Evolutionary conservation across 2,113 vertebrate genomes (phyloP), one percentile per base, ranked within the genome.

Genomic region (Rhinoptilus africanus): DNA sequence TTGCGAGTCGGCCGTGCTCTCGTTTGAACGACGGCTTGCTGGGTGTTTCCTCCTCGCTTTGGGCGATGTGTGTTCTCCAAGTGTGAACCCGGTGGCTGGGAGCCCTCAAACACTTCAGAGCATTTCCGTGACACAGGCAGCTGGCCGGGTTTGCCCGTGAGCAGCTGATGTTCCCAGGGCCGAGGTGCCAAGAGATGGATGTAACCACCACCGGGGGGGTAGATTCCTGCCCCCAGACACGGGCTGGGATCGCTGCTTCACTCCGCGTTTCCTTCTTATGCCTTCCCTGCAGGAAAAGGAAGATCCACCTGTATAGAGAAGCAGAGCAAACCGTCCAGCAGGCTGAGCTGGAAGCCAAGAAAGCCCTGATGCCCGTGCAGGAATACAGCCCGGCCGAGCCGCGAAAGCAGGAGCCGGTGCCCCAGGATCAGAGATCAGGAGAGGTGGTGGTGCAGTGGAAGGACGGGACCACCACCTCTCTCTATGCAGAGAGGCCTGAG

Each of bases 401-500:
- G 1, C 17, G 11, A 1, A 67, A 37, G n/a, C 89, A 97, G 75
- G 92, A 87, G 24, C 53, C 48, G 21, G 79, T 48, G 22, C 88
- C 87, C 10, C 79, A 90, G 87, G 88, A 95, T 19, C 86, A 95
- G 45, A 92, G 67, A 35, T 18, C 91, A 1, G 98, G 98, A 57
- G 93, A 97, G 1, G 98, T 98, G 7, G 7, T 96, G 57, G 87
- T 98, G 4, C 98, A 98, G 9, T 98, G 98, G 98, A 99, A 98
- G 84, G 98, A 99, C 0, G 98, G 97, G 17, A 98, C 97, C 1
- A 51, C 96, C 7, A 98, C 98, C 0, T 92, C 93, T 11, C 92
- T 99, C 37, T 98, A 98, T 88, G 4, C 95, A 1, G 97, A 96
- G 23, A 11, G 23, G 16, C 19, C 75, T 30, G 97, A 98, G 80